These are phyloP conservation scores for Catharus fuscescens DNA, from an alignment of 2,113 vertebrate species.

Conservation along the genomic window DNA sequence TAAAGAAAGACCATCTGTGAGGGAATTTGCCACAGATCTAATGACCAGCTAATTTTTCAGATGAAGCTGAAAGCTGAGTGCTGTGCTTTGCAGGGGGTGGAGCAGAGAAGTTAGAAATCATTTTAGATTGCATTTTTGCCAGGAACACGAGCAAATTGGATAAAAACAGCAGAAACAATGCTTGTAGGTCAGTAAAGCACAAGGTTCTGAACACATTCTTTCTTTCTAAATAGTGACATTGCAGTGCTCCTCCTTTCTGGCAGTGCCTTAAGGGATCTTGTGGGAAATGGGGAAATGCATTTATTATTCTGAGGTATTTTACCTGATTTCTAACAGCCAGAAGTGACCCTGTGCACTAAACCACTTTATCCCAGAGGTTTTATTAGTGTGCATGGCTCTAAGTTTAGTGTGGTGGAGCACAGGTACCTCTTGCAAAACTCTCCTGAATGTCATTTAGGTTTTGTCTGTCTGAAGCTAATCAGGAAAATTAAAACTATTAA, in stretches of 20 bases:
- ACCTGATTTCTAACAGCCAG: not conserved
- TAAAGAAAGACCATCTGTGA: slow-evolving; percentile 65
- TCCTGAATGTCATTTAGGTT: not conserved
- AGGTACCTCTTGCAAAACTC: not conserved
- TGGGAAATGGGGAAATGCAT: not conserved
- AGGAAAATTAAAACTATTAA: slow-evolving; percentile 16
- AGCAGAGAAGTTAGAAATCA: not conserved
- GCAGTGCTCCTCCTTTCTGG: not conserved
- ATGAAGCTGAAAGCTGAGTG: not conserved
- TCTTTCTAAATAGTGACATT: not conserved
- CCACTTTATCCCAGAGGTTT: not conserved
- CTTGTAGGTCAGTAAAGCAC: not conserved
- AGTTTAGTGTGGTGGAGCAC: not conserved
- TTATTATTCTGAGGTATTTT: not conserved
- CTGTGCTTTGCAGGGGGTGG: not conserved
- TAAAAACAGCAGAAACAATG: not conserved
- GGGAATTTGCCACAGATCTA: slow-evolving; percentile 44
- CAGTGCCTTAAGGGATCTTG: not conserved
- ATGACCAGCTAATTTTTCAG: slow-evolving; percentile 41
- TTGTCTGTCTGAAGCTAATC: not conserved
- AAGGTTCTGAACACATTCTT: not conserved
- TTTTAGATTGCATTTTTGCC: not conserved
- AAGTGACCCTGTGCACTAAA: not conserved
- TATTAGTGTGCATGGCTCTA: not conserved
- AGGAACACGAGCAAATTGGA: not conserved